Conservation (phyloP, 92 coral and sea anemone genomes). For the Epizoanthus ramosus region DNA sequence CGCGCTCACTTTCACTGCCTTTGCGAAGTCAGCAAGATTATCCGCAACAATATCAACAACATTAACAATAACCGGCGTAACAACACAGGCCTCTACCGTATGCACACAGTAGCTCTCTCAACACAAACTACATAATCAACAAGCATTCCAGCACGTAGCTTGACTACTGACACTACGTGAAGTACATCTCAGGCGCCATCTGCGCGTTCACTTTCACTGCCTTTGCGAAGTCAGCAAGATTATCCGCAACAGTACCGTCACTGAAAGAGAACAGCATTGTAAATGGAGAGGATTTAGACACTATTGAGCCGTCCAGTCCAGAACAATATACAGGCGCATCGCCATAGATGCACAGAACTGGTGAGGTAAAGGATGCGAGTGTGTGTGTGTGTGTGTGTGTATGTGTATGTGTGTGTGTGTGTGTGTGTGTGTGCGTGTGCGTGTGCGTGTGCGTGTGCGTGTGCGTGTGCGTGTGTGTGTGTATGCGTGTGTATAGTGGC, state of each 20-base stretch:
- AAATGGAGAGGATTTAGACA: background rate
- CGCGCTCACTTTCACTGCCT: conserved; percentile 70
- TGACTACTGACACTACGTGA: conserved; percentile 30
- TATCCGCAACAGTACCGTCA: conserved; percentile 19
- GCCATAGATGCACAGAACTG: background rate
- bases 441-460: no score
- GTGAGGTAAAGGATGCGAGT: no score
- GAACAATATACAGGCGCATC: background rate
- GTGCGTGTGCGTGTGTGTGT: no score
- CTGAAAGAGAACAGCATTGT: background rate
- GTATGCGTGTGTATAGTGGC: no score
- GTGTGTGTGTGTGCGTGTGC: no score
- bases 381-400: no score
- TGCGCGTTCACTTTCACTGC: conserved; percentile 72
- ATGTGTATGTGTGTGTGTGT: no score
- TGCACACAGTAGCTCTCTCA: no score
- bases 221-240: conserved; percentile 33
- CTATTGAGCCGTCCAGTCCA: background rate
- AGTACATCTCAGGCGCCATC: conserved; percentile 76
- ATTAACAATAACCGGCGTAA: no score
- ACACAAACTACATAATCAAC: no score
- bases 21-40: conserved; percentile 34
- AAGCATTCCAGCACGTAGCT: no score
- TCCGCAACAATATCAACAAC: conserved; percentile 4
- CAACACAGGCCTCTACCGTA: no score